phyloP scores from a whole-genome alignment of 2,888 invertebrate genomes.

The Cactoblastis cactorum region DNA sequence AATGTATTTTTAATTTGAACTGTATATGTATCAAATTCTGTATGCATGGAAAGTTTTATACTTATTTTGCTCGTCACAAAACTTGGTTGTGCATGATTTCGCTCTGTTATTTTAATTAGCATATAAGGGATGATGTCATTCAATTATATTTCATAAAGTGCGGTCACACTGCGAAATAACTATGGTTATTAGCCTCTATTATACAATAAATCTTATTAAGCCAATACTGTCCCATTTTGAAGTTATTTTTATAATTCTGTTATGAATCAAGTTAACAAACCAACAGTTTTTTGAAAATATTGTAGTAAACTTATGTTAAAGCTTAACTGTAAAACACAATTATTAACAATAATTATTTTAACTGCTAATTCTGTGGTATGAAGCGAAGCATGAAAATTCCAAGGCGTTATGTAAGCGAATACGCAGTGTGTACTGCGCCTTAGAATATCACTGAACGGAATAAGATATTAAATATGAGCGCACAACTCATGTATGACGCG shows the following conservation, averaged over 20 bases:
- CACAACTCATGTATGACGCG: background rate
- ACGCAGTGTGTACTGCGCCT: background rate
- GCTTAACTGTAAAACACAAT: background rate
- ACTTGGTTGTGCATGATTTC: conserved; percentile 35
- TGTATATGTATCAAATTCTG: background rate
- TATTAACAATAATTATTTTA: too few relatives aligned
- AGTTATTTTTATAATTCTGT: too few relatives aligned
- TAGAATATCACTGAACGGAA: background rate
- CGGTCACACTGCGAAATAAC: background rate
- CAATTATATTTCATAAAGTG: background rate
- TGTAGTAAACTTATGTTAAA: too few relatives aligned
- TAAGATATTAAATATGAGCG: background rate
- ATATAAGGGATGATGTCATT: conserved; percentile 7
- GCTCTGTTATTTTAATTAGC: conserved; percentile 28
- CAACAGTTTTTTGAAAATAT: too few relatives aligned
- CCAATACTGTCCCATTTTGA: too few relatives aligned
- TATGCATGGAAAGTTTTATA: conserved; percentile 12
- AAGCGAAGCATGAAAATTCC: background rate
- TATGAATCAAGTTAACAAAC: too few relatives aligned
- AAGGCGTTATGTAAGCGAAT: background rate
- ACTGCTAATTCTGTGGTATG: background rate
- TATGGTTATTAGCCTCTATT: too few relatives aligned
- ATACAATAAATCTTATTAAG: background rate
- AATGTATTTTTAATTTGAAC: conserved; percentile 5
- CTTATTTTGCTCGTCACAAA: conserved; percentile 18